Percentiles rank a stretch among this genome's conserved stretches.
These are phyloP conservation scores for Troilus luridus DNA, from an alignment of 2,888 invertebrate genomes.

Conservation along the genomic window DNA sequence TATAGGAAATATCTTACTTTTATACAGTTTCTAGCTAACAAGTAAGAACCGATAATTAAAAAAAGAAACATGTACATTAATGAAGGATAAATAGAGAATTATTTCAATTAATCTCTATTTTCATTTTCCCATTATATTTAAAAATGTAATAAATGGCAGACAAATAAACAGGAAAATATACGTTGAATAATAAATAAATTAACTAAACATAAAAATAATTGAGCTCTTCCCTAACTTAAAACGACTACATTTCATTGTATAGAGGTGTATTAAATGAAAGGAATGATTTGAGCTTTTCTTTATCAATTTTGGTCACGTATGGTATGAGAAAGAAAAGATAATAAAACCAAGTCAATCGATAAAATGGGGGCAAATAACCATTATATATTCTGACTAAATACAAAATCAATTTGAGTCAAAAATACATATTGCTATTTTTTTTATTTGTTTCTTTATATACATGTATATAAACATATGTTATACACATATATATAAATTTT, in stretches of 20 bases:
- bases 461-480: not conserved
- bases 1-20: constrained; percentile 50
- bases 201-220: constrained; percentile 51
- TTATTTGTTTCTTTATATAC: not conserved
- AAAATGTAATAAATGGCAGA: constrained; percentile 23
- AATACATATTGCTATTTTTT: constrained; percentile 33
- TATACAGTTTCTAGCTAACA: constrained; percentile 35
- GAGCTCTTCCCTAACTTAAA: constrained; percentile 55
- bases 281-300: constrained; percentile 55
- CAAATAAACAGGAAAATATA: constrained; percentile 34
- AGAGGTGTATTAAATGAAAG: constrained; percentile 35
- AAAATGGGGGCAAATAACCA: constrained; percentile 16
- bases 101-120: not conserved
- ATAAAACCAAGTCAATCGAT: not conserved
- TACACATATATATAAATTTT: not conserved
- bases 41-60: not conserved
- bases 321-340: not conserved
- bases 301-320: not conserved
- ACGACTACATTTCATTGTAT: not conserved
- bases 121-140: not conserved
- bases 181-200: constrained; percentile 53
- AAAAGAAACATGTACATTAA: constrained; percentile 38
- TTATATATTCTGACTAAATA: constrained; percentile 25
- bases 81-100: not conserved
- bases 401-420: not conserved